Evolutionary conservation across 2,113 vertebrate species (phyloP), one percentile per base, ranked within the genome.

Genomic region (Hemichromis elongatus): DNA sequence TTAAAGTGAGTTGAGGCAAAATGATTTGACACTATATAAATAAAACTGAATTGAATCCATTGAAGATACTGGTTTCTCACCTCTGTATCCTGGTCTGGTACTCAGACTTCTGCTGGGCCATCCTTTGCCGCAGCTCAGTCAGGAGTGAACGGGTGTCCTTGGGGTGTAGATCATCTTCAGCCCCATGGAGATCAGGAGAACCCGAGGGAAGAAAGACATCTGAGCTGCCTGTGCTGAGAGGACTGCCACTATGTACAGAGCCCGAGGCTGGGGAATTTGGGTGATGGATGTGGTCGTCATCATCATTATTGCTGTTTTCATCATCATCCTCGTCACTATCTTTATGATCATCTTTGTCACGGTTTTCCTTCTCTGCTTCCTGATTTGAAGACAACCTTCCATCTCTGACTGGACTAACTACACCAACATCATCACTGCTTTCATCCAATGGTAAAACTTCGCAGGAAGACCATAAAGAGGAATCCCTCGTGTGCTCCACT

Each of bases 141-240:
- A 96, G 84, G 45, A 86, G 83, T 1, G 87, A 90, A 52, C 90
- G 85, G 66, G 91, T 77, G 2, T 93, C 85, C 7, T 45, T 53
- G 55, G 91, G 3, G 14, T 90, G 80, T 2, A 26, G 24, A 9
- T 81, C 61, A 80, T 40, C 42, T 70, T 89, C 91, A 5, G 86
- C 63, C 1, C 19, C 90, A 52, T 93, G 85, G 26, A 84, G 40
- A 18, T 95, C 92, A 19, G 89, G 89, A 52, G 95, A 87, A 40
- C 82, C 93, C 0, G 94, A 93, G 7, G 96, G 96, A 47, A 96
- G 95, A 85, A 96, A 96, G 8, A 96, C 96, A 45, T 96, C 96
- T 2, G 96, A 96, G 85, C 96, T 96, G 12, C 96, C 96, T 0
- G 95, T 96, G 50, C 95, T 95, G 28, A 96, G 83, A 54, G 86